These are phyloP conservation scores for Lates japonicus DNA, from an alignment of 2,797 vertebrate species.

Conservation along the genomic window DNA sequence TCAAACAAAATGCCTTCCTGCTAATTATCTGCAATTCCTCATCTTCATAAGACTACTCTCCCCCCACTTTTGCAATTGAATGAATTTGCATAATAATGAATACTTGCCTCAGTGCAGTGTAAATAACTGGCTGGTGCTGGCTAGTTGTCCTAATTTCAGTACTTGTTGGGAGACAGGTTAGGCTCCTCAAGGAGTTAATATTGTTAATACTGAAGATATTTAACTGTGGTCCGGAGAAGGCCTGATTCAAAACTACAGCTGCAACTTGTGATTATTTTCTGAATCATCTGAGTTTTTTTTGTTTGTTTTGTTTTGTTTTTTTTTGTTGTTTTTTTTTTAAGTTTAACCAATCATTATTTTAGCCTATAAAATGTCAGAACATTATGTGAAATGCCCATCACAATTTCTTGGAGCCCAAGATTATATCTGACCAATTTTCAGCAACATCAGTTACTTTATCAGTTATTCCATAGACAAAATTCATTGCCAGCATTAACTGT, in stretches of 20 bases:
- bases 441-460: not conserved
- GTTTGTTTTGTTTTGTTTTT: too few relatives aligned
- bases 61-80: constrained; percentile 79
- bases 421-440: not conserved
- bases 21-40: constrained; percentile 87
- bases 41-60: constrained; percentile 80
- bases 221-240: constrained; percentile 25
- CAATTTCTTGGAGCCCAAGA: not conserved
- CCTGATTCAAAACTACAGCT: constrained; percentile 44
- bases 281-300: not conserved
- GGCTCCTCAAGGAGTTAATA: constrained; percentile 62
- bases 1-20: constrained; percentile 86
- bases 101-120: constrained; percentile 69
- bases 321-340: too few relatives aligned
- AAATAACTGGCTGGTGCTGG: constrained; percentile 78
- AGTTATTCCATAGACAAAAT: not conserved
- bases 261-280: constrained; percentile 1
- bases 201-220: constrained; percentile 34
- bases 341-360: not conserved
- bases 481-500: not conserved
- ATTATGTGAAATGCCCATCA: not conserved
- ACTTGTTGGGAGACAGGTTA: constrained; percentile 71
- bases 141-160: constrained; percentile 80
- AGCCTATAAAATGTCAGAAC: not conserved
- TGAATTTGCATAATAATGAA: constrained; percentile 89